phyloP scores from a whole-genome alignment of 2,797 vertebrate species.

The Sebastes nivosus region DNA sequence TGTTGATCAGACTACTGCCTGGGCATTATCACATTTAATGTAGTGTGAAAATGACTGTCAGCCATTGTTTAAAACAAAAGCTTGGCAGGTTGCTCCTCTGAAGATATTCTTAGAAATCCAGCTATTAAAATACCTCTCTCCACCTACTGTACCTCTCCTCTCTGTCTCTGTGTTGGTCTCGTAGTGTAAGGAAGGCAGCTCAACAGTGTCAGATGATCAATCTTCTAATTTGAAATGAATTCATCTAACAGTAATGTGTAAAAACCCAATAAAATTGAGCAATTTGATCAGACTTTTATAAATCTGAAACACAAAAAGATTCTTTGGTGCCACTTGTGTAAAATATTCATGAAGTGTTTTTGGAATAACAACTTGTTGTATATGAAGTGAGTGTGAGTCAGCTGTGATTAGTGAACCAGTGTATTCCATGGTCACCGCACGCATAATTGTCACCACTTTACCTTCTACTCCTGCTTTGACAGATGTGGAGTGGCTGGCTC shows the following conservation, averaged over 20 bases:
- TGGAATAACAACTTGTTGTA: slow-evolving; percentile 12
- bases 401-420: slow-evolving; percentile 9
- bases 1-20: slow-evolving; percentile 11
- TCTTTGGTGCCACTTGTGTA: not conserved
- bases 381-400: slow-evolving; percentile 21
- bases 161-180: slow-evolving; percentile 14
- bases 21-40: slow-evolving; percentile 9
- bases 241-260: not conserved
- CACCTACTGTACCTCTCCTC: slow-evolving; percentile 5
- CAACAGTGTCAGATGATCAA: not conserved
- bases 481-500: slow-evolving; percentile 22
- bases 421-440: slow-evolving; percentile 30
- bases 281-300: not conserved
- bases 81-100: slow-evolving; percentile 48
- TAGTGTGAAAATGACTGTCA: slow-evolving; percentile 27
- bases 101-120: slow-evolving; percentile 71
- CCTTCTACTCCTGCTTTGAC: slow-evolving; percentile 18
- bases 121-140: slow-evolving; percentile 51
- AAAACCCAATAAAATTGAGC: not conserved
- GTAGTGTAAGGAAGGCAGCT: not conserved
- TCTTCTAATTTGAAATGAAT: not conserved
- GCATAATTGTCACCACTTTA: slow-evolving; percentile 45
- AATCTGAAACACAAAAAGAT: not conserved
- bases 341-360: slow-evolving; percentile 17
- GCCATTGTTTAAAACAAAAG: slow-evolving; percentile 34